These are phyloP conservation scores for Drosophila nasuta DNA, from an alignment of 1,140 invertebrate species.

Conservation along the genomic window DNA sequence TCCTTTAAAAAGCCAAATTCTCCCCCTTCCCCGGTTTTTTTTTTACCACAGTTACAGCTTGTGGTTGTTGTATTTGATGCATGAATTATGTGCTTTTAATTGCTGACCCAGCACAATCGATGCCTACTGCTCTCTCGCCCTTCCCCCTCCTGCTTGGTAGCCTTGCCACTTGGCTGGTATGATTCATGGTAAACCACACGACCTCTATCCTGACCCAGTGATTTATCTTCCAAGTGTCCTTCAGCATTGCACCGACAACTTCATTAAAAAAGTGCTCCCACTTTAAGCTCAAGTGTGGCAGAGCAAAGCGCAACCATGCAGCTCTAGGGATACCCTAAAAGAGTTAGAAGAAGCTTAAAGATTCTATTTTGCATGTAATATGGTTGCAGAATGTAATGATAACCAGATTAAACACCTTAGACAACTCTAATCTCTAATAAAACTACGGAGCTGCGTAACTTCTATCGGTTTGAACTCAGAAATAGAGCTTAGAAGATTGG, in stretches of 20 bases:
- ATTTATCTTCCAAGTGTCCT: slow-evolving; percentile 67
- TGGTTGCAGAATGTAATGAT: too few relatives aligned
- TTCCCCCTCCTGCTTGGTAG: background rate
- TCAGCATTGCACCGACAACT: slow-evolving; percentile 27
- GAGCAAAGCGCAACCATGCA: background rate
- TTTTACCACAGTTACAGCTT: background rate
- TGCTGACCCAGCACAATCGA: slow-evolving; percentile 61
- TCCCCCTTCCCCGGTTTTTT: background rate
- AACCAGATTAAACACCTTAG: too few relatives aligned
- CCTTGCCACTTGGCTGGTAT: slow-evolving; percentile 9
- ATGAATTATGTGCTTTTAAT: slow-evolving; percentile 81
- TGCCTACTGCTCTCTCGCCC: background rate
- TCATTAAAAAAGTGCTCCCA: slow-evolving; percentile 59
- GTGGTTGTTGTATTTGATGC: slow-evolving; percentile 47
- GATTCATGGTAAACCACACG: slow-evolving; percentile 47
- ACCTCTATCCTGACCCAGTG: slow-evolving; percentile 49
- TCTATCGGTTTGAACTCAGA: too few relatives aligned
- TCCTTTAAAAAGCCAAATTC: slow-evolving; percentile 1
- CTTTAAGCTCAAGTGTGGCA: slow-evolving; percentile 34
- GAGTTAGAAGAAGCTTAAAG: background rate
- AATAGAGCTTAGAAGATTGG: too few relatives aligned
- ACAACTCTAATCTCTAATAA: too few relatives aligned
- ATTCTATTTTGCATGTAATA: too few relatives aligned
- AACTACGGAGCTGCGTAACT: too few relatives aligned
- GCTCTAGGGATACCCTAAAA: background rate